A percentile compares a stretch with the other conserved stretches of the same genome.
Conservation (phyloP, 2,888 invertebrate genomes). For the Troilus luridus region DNA sequence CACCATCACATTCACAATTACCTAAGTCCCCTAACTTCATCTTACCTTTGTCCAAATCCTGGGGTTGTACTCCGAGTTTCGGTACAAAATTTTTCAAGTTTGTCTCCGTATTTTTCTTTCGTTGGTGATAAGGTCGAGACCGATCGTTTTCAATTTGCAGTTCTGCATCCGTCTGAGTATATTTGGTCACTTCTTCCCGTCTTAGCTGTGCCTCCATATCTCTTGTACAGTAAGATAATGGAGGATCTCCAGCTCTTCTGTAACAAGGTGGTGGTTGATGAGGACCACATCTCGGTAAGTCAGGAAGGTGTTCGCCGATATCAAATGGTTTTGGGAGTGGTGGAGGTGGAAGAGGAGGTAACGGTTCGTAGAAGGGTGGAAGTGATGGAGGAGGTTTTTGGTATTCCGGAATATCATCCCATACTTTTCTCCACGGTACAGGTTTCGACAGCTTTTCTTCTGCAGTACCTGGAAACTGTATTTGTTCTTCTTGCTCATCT, state of each 20-base stretch:
- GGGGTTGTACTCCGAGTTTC: neutral
- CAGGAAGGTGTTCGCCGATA: conserved; percentile 10
- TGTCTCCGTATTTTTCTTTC: neutral
- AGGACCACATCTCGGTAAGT: conserved; percentile 50
- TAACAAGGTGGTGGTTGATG: conserved; percentile 48
- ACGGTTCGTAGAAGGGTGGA: conserved; percentile 42
- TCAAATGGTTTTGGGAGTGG: conserved; percentile 16
- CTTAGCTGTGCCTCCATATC: conserved; percentile 4
- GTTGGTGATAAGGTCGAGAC: neutral
- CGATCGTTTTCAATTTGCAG: neutral
- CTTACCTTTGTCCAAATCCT: neutral
- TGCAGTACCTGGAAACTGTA: neutral
- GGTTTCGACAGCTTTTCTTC: conserved; percentile 3
- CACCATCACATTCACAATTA: neutral
- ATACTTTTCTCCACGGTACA: conserved; percentile 39
- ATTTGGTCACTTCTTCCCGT: conserved; percentile 49
- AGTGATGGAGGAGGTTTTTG: conserved; percentile 17
- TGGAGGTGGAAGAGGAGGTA: conserved; percentile 34
- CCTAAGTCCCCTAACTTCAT: neutral
- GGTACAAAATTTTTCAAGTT: neutral
- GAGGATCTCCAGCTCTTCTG: conserved; percentile 53
- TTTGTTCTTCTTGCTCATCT: neutral
- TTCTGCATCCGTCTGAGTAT: conserved; percentile 40
- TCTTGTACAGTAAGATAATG: conserved; percentile 41
- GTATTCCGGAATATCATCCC: conserved; percentile 5